Base-by-base conservation (phyloP, 2,113 vertebrate species). In the Dendrocopos noguchii region DNA sequence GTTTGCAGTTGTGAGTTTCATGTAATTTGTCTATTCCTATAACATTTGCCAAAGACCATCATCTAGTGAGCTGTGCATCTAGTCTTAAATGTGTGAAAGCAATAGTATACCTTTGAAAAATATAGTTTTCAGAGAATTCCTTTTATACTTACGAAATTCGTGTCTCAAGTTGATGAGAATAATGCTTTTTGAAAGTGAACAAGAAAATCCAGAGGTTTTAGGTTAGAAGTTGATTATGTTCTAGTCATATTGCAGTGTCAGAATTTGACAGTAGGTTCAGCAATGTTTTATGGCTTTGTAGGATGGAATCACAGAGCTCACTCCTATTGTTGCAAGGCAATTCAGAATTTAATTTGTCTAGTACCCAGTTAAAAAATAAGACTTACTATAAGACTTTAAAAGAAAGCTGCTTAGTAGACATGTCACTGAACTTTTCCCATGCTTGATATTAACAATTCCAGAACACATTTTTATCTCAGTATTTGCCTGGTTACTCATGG, bases 261-360 rank as follows among this genome's bases (percentile, higher is more conserved):
- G 46, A 64, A 44, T 66, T 84, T 87, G 73, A 68, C 53, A 55
- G 33, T 16, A 55, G 25, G 34, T 93, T 91, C 75, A 82, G 64
- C 52, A 52, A 16, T 76, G 28, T 80, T 80, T 79, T 50, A 28
- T 81, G 53, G 29, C 42, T 89, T 47, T 91, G 60, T 36, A 73
- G 71, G 42, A 90, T 64, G 44, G 57, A 82, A 71, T 60, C 52
- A 47, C 52, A 33, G 33, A 86, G 29, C 60, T 75, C 12, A 65
- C 77, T 68, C 19, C 47, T 85, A 0, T 52, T 59, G 22, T 83
- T 91, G 27, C 46, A 92, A 36, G 42, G 42, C 36, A 74, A 7
- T 83, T 91, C 61, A 71, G 39, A 72, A 80, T 74, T 87, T 74
- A 80, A 64, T 78, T 87, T 92, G 33, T 77, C 85, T 36, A 64